Evolutionary conservation across 2,888 invertebrate species (phyloP).

Genomic region (Lasiommata megera): DNA sequence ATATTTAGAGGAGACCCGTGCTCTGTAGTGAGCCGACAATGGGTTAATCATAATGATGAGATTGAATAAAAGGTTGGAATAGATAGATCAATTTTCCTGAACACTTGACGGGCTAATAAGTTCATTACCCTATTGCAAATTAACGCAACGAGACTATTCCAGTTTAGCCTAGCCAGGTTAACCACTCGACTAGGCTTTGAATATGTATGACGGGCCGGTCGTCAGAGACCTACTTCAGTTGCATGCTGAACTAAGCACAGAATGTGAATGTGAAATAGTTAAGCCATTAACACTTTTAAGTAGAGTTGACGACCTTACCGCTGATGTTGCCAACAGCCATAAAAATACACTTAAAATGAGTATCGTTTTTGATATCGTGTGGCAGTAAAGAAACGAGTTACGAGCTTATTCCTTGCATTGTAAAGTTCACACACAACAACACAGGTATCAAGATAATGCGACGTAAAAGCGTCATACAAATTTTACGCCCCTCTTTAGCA

Average conservation of each 20-base stretch:
- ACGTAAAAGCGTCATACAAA: constrained; percentile 4
- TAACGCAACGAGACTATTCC: constrained; percentile 36
- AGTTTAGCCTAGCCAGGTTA: constrained; percentile 12
- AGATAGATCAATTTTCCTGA: too few species aligned
- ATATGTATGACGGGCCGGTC: constrained; percentile 26
- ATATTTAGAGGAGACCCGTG: too few species aligned
- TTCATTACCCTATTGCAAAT: neutral
- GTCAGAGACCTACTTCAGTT: neutral
- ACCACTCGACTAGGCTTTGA: constrained; percentile 23
- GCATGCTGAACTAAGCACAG: neutral
- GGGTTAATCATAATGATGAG: too few species aligned
- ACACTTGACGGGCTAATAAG: too few species aligned
- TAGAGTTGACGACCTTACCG: neutral
- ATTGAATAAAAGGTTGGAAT: too few species aligned
- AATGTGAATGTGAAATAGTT: neutral
- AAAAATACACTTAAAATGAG: neutral
- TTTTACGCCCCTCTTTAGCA: constrained; percentile 5
- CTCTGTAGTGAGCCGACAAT: too few species aligned
- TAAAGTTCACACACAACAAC: neutral
- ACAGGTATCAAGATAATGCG: neutral
- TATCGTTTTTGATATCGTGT: neutral
- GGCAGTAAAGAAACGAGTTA: neutral
- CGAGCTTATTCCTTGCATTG: neutral
- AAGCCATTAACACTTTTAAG: neutral
- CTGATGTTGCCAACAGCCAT: neutral